Percentiles rank a stretch among this genome's conserved stretches.
Evolutionary conservation across 2,888 invertebrate genomes (phyloP).

Genomic region (Pyrochroa serraticornis): DNA sequence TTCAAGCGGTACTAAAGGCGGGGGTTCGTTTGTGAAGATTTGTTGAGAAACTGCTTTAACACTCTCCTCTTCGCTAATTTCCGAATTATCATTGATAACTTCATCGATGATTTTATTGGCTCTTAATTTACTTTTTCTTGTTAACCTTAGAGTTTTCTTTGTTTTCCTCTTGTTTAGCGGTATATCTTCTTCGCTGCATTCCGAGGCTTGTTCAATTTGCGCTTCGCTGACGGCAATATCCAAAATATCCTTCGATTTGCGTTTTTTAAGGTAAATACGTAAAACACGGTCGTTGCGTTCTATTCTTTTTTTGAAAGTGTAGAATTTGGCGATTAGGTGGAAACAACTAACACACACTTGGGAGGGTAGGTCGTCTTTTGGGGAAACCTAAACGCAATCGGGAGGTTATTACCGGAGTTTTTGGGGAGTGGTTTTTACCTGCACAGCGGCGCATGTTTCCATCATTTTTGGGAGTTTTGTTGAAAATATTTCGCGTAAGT

Average conservation of each 20-base stretch:
- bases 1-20: slow-evolving; percentile 51
- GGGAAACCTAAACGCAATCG: slow-evolving; percentile 46
- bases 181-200: slow-evolving; percentile 36
- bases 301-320: slow-evolving; percentile 55
- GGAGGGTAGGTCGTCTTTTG: slow-evolving; percentile 54
- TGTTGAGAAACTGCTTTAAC: not conserved
- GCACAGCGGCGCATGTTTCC: slow-evolving; percentile 47
- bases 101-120: slow-evolving; percentile 23
- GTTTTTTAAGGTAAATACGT: slow-evolving; percentile 43
- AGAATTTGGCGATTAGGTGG: slow-evolving; percentile 53
- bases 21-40: slow-evolving; percentile 43
- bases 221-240: slow-evolving; percentile 48
- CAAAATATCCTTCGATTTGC: slow-evolving; percentile 42
- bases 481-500: slow-evolving; percentile 46
- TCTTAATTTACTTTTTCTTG: slow-evolving; percentile 15
- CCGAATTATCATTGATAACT: slow-evolving; percentile 10
- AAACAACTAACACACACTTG: slow-evolving; percentile 57
- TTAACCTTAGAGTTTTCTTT: slow-evolving; percentile 4
- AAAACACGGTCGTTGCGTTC: slow-evolving; percentile 53
- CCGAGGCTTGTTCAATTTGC: slow-evolving; percentile 41
- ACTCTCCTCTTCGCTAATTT: not conserved
- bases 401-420: not conserved
- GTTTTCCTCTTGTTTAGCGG: slow-evolving; percentile 34
- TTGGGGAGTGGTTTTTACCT: slow-evolving; percentile 40
- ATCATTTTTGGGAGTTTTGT: slow-evolving; percentile 53